A percentile compares a stretch with the other conserved stretches of the same genome.
phyloP scores from a whole-genome alignment of 2,797 vertebrate species.

The Muscicapa comitata region DNA sequence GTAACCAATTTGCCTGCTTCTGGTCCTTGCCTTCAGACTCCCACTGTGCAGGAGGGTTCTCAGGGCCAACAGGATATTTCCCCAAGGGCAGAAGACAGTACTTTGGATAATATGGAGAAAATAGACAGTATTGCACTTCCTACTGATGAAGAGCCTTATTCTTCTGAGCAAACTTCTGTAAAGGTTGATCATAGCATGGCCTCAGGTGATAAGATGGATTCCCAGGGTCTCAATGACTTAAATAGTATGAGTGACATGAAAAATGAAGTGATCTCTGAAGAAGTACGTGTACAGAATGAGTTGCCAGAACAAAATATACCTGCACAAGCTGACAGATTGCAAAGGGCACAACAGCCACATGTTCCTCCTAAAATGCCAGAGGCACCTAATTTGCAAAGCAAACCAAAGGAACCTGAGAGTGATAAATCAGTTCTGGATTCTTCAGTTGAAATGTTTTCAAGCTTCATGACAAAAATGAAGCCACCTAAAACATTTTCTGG shows the following conservation, averaged over 20 bases:
- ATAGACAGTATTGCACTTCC: not conserved
- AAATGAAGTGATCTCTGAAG: conserved; percentile 18
- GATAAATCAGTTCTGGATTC: conserved; percentile 80
- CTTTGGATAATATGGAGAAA: not conserved
- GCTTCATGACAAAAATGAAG: conserved; percentile 88
- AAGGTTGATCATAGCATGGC: not conserved
- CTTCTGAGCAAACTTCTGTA: not conserved
- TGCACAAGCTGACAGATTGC: not conserved
- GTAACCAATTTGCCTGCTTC: not conserved
- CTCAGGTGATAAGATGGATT: not conserved
- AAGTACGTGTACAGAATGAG: not conserved
- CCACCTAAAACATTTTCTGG: conserved; percentile 82
- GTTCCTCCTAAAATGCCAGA: not conserved
- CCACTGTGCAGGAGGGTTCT: not conserved
- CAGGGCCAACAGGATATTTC: not conserved
- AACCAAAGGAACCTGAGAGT: conserved; percentile 65
- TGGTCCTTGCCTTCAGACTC: not conserved
- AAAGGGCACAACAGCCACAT: not conserved
- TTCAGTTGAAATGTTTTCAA: conserved; percentile 85
- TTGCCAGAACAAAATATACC: not conserved
- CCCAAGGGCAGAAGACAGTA: not conserved
- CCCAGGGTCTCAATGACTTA: conserved; percentile 4
- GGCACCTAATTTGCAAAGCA: conserved; percentile 31
- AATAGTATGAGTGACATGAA: not conserved
- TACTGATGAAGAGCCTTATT: not conserved